Percentiles rank a stretch among this genome's conserved stretches.
Evolutionary conservation across 2,797 vertebrate species (phyloP).

Genomic region (Rhinogobio ventralis): DNA sequence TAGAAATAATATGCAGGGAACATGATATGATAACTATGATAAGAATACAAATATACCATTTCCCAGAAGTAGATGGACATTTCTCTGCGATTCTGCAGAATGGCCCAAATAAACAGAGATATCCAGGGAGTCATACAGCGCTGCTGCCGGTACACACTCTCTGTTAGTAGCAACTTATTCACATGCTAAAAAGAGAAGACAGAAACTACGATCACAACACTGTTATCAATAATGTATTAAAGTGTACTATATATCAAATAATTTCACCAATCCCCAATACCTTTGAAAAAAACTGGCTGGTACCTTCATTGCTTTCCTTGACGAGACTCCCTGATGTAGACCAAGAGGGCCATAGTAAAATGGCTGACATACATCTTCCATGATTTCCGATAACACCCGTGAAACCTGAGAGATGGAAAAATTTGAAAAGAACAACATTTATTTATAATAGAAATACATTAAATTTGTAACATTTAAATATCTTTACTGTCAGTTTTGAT

Average conservation of each 20-base stretch:
- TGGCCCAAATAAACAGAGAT: slow-evolving; percentile 86
- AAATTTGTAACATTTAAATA: neutral
- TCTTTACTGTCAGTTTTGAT: neutral
- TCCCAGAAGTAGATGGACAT: slow-evolving; percentile 92
- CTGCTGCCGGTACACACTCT: slow-evolving; percentile 65
- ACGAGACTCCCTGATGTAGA: slow-evolving; percentile 54
- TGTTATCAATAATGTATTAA: neutral
- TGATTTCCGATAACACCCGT: slow-evolving; percentile 71
- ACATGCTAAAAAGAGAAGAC: slow-evolving; percentile 51
- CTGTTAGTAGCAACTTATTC: slow-evolving; percentile 63
- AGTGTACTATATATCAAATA: neutral
- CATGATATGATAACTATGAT: neutral
- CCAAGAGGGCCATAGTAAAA: slow-evolving; percentile 73
- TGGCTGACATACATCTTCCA: slow-evolving; percentile 76
- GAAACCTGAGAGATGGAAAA: slow-evolving; percentile 67
- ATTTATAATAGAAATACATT: neutral
- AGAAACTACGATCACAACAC: neutral
- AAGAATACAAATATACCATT: slow-evolving; percentile 74
- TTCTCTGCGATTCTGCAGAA: slow-evolving; percentile 84
- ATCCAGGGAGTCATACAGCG: slow-evolving; percentile 78
- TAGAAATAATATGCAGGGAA: neutral
- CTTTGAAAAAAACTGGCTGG: neutral
- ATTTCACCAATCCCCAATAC: neutral
- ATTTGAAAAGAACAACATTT: neutral
- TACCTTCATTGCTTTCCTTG: slow-evolving; percentile 70